phyloP scores from a whole-genome alignment of 2,888 invertebrate species.

The Aphodius sticticus region DNA sequence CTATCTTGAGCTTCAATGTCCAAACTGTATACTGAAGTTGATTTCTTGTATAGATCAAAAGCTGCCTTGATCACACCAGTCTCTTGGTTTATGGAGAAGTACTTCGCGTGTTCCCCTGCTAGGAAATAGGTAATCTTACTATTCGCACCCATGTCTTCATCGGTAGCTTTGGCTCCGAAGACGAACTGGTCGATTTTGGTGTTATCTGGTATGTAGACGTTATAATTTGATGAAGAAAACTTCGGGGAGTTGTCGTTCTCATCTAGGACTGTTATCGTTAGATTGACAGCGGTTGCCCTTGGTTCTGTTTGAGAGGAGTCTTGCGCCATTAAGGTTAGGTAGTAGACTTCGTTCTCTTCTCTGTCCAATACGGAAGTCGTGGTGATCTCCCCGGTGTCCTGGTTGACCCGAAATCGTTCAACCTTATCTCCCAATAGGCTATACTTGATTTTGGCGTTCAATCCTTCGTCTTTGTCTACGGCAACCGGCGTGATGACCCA shows the following conservation, averaged over 20 bases:
- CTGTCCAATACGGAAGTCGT: conserved; percentile 79
- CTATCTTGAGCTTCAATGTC: conserved; percentile 84
- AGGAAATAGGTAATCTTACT: conserved; percentile 82
- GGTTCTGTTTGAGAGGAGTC: conserved; percentile 90
- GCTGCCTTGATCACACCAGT: conserved; percentile 89
- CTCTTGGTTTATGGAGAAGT: conserved; percentile 79
- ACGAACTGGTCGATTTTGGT: conserved; percentile 85
- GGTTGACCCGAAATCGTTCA: conserved; percentile 81
- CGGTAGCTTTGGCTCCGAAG: conserved; percentile 87
- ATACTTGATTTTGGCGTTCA: conserved; percentile 88
- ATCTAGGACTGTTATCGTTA: conserved; percentile 81
- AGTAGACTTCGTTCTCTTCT: conserved; percentile 79
- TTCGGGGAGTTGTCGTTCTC: conserved; percentile 87
- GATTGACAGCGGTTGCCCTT: conserved; percentile 81
- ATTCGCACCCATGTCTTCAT: conserved; percentile 83
- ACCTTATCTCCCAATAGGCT: conserved; percentile 83
- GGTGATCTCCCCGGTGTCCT: conserved; percentile 79
- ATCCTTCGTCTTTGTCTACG: conserved; percentile 81
- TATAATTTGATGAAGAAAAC: conserved; percentile 78
- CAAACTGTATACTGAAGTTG: conserved; percentile 70
- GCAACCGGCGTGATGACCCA: conserved; percentile 81
- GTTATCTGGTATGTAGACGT: conserved; percentile 83
- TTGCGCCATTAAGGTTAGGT: conserved; percentile 85
- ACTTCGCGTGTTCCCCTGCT: conserved; percentile 77
- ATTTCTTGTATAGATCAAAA: conserved; percentile 67